Base-by-base conservation (phyloP, 2,113 vertebrate species). In the Dryoscopus gambensis region DNA sequence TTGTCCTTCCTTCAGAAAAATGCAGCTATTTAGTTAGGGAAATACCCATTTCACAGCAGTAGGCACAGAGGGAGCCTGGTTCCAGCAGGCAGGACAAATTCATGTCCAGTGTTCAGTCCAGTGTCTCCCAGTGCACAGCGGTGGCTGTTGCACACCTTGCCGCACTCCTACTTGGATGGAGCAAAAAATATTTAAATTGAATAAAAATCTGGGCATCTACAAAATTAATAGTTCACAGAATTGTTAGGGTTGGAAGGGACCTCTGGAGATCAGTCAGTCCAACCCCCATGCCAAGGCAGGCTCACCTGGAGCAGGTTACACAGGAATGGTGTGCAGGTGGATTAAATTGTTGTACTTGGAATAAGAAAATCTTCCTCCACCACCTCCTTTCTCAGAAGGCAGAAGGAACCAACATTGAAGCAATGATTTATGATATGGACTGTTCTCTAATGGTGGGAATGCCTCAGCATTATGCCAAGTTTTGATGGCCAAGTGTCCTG, bases 1-100 rank as follows among this genome's bases (percentile, higher is more conserved):
- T 3, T 47, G 60, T 62, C 87, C 94, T 89, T 87, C 64, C 83
- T 84, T 83, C 89, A 87, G 77, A 73, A 92, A 95, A 90, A 71
- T 13, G 2, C 52, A 81, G 33, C 65, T 81, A 10, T 73, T 89
- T 47, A 15, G 25, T 63, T 24, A 40, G 49, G 89, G 80, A 92
- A 85, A 95, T 87, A 47, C 67, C 57, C 87, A 64, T 42, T 67
- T 60, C 57, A 16, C 59, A 89, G 90, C 77, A 89, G 79, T 1
- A 59, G 89, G 64, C 82, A 84, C 42, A 91, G 57, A 40, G 25
- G 56, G 50, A 30, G 49, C 44, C 39, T 62, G 56, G 75, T 71
- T 83, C 59, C 80, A 91, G 77, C 15, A 40, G 84, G 63, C 15
- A 87, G 56, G 86, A 83, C 30, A 75, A 90, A 89, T n/a, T 52